Evolutionary conservation across 2,797 vertebrate genomes (phyloP).

Genomic region (Poecilia velifera): DNA sequence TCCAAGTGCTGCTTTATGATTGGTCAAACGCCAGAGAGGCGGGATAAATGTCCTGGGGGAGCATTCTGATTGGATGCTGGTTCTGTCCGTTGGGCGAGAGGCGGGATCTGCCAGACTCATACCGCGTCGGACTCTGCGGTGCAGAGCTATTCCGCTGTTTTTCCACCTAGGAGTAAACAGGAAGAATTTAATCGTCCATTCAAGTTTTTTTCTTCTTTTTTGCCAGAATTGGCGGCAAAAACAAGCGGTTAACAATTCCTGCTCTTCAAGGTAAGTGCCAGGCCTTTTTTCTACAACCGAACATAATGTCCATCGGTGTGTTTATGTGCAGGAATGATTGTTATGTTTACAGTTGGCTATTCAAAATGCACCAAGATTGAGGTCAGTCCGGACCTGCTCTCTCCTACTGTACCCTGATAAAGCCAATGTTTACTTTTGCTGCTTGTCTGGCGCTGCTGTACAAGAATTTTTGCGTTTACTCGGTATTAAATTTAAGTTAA

Average conservation of each 20-base stretch:
- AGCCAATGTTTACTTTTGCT: not conserved
- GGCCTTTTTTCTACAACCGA: not conserved
- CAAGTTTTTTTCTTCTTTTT: not conserved
- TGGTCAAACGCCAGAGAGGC: not conserved
- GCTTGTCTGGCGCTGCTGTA: not conserved
- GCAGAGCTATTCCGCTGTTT: not conserved
- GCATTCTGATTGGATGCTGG: not conserved
- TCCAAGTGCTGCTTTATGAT: constrained; percentile 11
- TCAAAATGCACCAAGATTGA: constrained; percentile 32
- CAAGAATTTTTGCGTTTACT: not conserved
- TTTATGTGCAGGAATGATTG: not conserved
- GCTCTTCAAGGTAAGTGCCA: not conserved
- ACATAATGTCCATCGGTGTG: not conserved
- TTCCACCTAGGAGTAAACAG: no score
- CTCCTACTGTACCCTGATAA: not conserved
- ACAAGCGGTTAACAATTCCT: not conserved
- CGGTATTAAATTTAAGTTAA: not conserved
- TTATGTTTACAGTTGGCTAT: not conserved
- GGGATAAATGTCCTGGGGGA: fast-evolving
- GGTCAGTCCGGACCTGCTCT: not conserved
- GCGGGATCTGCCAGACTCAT: not conserved
- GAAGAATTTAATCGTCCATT: not conserved
- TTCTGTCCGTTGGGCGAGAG: not conserved
- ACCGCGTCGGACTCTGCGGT: not conserved
- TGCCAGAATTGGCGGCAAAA: not conserved